Base-by-base conservation (phyloP, 2,797 vertebrate genomes). In the Iguana delicatissima region DNA sequence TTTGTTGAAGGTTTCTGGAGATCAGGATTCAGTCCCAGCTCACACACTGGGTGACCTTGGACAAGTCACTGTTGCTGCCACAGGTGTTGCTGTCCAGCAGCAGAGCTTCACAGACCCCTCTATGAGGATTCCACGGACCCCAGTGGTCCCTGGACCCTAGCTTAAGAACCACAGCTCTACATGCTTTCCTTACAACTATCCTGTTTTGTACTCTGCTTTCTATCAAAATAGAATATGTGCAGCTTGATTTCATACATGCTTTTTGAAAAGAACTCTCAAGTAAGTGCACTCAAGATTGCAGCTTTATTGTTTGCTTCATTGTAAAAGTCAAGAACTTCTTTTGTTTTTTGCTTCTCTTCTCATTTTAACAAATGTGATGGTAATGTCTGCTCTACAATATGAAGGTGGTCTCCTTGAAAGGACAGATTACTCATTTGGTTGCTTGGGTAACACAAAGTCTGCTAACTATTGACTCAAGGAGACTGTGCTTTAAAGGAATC, bases 401-500 rank as follows among this genome's bases (percentile, higher is more conserved):
- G 50, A 73, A n/a, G 50, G 24, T 35, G 46, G 29, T 55, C 46
- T 26, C 62, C 69, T 83, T 35, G 57, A n/a, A 83, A 83, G 3
- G 92, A 93, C 80, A 85, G 93, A 89, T 96, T 96, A 91, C 91
- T 95, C 87, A 84, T 91, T 95, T 94, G 91, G 94, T 97, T 97
- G 96, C 95, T 95, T 94, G 69, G 93, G 96, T 94, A 96, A 97
- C 90, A 1, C 89, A 94, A 94, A 95, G 89, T 89, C 89, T 95
- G 91, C 94, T 94, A 96, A 95, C 96, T 97, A 97, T 87, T 95
- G 96, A 96, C 94, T 96, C 93, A 91, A 87, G 92, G 95, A 95
- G 95, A 88, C 93, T 92, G 79, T 55, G 87, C 87, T 94, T 96
- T 96, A 94, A 94, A 94, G 76, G 80, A 94, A 95, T 93, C 91